phyloP scores from a whole-genome alignment of 2,888 invertebrate genomes.

The Panzeria rudis region DNA sequence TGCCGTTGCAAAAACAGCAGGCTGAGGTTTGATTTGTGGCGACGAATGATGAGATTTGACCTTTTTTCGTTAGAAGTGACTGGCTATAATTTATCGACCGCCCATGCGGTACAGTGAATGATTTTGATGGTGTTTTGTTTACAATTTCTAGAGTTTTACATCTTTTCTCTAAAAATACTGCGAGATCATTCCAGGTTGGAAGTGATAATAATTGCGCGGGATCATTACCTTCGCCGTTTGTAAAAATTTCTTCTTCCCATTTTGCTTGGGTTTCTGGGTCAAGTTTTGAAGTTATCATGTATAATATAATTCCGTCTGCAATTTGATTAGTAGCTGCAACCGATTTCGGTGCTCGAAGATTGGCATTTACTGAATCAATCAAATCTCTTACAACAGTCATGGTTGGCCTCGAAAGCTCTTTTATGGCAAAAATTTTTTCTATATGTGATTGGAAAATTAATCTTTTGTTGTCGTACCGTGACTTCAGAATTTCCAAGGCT shows the following conservation, averaged over 20 bases:
- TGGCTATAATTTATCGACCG: neutral
- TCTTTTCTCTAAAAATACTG: constrained; percentile 13
- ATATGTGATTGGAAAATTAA: too few relatives aligned
- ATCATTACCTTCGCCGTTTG: neutral
- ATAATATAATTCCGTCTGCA: constrained; percentile 25
- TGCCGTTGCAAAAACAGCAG: too few relatives aligned
- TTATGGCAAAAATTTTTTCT: too few relatives aligned
- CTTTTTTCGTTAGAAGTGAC: neutral
- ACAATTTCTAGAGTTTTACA: constrained; percentile 34
- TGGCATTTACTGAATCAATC: too few relatives aligned
- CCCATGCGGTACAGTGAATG: neutral
- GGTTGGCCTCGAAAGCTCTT: too few relatives aligned
- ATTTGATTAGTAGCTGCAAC: too few relatives aligned
- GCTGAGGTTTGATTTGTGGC: too few relatives aligned
- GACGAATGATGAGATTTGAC: neutral
- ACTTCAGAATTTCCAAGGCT: too few relatives aligned
- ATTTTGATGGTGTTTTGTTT: neutral
- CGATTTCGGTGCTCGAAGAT: neutral
- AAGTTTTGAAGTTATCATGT: constrained; percentile 40
- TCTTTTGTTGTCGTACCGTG: too few relatives aligned
- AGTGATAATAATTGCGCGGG: neutral
- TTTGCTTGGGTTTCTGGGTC: constrained; percentile 48
- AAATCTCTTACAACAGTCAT: too few relatives aligned
- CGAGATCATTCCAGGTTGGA: constrained; percentile 12
- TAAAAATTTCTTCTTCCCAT: constrained; percentile 32